A percentile compares a stretch with the other conserved stretches of the same genome.
Conservation (phyloP, 2,888 invertebrate genomes). For the Drosophila gaucha region DNA sequence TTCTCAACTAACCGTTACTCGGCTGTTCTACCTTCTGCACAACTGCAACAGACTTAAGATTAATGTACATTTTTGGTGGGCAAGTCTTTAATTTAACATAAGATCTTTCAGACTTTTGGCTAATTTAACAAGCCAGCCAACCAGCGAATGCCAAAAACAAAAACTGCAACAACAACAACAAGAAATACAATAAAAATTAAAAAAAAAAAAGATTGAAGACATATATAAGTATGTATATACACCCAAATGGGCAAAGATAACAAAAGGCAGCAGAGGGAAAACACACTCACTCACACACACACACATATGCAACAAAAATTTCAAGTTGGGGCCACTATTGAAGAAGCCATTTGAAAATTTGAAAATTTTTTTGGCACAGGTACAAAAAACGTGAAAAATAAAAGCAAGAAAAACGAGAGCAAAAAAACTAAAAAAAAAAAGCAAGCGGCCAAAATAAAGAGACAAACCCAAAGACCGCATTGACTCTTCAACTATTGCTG, state of each 20-base stretch:
- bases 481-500: slow-evolving; percentile 77
- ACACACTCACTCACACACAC: slow-evolving; percentile 41
- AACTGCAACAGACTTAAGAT: slow-evolving; percentile 1
- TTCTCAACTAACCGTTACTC: background rate
- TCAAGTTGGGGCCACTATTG: slow-evolving; percentile 68
- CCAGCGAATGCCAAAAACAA: slow-evolving; percentile 44
- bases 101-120: slow-evolving; percentile 54
- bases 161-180: slow-evolving; percentile 21
- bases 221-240: slow-evolving; percentile 31
- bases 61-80: slow-evolving; percentile 22
- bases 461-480: slow-evolving; percentile 78
- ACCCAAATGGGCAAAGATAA: slow-evolving; percentile 61
- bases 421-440: slow-evolving; percentile 21
- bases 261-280: slow-evolving; percentile 26
- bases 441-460: slow-evolving; percentile 65
- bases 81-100: slow-evolving; percentile 53
- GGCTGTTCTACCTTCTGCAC: background rate
- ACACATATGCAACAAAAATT: slow-evolving; percentile 33
- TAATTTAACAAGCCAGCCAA: slow-evolving; percentile 61
- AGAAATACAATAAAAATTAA: slow-evolving; percentile 53
- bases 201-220: slow-evolving; percentile 53
- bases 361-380: slow-evolving; percentile 82
- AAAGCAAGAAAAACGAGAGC: slow-evolving; percentile 20
- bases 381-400: slow-evolving; percentile 69
- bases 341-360: slow-evolving; percentile 82